phyloP scores from a whole-genome alignment of 2,113 vertebrate genomes.

The Cebidichthys violaceus region DNA sequence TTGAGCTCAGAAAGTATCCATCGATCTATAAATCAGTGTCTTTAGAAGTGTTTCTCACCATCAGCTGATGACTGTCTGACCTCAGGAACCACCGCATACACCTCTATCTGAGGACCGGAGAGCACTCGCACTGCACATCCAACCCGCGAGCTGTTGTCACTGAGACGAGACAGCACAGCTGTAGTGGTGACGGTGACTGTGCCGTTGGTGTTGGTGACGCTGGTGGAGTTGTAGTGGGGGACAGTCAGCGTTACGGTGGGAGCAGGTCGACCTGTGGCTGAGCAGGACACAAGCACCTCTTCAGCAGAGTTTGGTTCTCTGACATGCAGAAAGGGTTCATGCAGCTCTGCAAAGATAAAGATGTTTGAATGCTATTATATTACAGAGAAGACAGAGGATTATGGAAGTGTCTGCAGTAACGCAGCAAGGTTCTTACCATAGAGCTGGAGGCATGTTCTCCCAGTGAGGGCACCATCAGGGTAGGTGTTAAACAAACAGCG shows the following conservation, averaged over 20 bases:
- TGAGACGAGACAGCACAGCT: too few relatives aligned
- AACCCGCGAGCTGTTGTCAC: slow-evolving; percentile 1
- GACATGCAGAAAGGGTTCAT: too few relatives aligned
- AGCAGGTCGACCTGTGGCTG: too few relatives aligned
- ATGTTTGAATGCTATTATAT: too few relatives aligned
- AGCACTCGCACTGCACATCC: slow-evolving; percentile 33
- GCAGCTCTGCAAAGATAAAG: too few relatives aligned
- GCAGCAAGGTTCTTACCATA: slow-evolving; percentile 52
- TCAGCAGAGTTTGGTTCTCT: too few relatives aligned
- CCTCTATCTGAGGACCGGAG: slow-evolving; percentile 8
- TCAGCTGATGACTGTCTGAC: not conserved
- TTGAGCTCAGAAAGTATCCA: not conserved
- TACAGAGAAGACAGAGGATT: too few relatives aligned
- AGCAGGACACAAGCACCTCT: too few relatives aligned
- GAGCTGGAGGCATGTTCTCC: slow-evolving; percentile 38
- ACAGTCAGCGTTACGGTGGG: too few relatives aligned
- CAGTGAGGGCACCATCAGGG: slow-evolving; percentile 19
- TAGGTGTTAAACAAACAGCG: slow-evolving; percentile 54
- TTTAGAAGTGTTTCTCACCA: slow-evolving; percentile 33
- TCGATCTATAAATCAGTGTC: not conserved
- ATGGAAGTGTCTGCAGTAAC: not conserved
- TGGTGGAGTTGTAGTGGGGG: too few relatives aligned
- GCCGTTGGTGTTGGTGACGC: too few relatives aligned
- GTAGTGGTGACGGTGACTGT: too few relatives aligned
- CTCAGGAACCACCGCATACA: not conserved